Percentiles rank a stretch among this genome's conserved stretches.
Conservation (phyloP, 2,113 vertebrate species). For the Larimichthys polyactis region DNA sequence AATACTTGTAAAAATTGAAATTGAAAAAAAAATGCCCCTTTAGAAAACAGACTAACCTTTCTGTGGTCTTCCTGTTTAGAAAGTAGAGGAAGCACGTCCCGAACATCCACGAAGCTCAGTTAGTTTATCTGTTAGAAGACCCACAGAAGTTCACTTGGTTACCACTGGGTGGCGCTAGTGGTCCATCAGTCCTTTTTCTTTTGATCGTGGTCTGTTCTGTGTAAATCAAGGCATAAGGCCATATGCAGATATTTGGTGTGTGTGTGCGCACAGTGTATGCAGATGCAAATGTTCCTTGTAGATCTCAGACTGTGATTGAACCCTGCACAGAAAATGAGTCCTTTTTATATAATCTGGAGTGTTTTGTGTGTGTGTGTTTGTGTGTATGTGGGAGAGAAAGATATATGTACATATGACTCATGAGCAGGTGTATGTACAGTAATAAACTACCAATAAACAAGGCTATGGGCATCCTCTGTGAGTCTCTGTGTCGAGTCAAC, state of each 20-base stretch:
- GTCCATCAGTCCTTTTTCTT: slow-evolving; percentile 58
- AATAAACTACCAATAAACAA: slow-evolving; percentile 78
- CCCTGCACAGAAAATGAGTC: slow-evolving; percentile 63
- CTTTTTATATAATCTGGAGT: slow-evolving; percentile 65
- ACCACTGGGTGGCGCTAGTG: slow-evolving; percentile 34
- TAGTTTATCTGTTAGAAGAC: slow-evolving; percentile 29
- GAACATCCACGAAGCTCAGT: slow-evolving; percentile 17
- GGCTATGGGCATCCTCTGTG: slow-evolving; percentile 42
- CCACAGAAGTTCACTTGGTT: slow-evolving; percentile 28
- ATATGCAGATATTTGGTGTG: slow-evolving; percentile 54
- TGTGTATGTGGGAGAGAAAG: slow-evolving; percentile 26
- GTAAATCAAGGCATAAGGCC: slow-evolving; percentile 52
- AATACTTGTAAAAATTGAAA: slow-evolving; percentile 29
- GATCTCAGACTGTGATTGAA: slow-evolving; percentile 68
- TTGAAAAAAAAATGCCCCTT: not conserved
- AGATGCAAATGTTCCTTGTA: slow-evolving; percentile 56
- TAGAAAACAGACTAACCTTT: not conserved
- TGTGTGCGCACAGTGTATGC: slow-evolving; percentile 30
- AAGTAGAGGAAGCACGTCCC: not conserved
- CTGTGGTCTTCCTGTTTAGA: slow-evolving; percentile 21
- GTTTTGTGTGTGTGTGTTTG: slow-evolving; percentile 24
- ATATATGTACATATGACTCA: slow-evolving; percentile 66
- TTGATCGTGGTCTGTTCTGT: slow-evolving; percentile 49
- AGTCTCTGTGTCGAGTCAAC: not conserved
- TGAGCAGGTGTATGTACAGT: slow-evolving; percentile 78